Evolutionary conservation across 2,797 vertebrate species (phyloP).

Genomic region (Alosa sapidissima): DNA sequence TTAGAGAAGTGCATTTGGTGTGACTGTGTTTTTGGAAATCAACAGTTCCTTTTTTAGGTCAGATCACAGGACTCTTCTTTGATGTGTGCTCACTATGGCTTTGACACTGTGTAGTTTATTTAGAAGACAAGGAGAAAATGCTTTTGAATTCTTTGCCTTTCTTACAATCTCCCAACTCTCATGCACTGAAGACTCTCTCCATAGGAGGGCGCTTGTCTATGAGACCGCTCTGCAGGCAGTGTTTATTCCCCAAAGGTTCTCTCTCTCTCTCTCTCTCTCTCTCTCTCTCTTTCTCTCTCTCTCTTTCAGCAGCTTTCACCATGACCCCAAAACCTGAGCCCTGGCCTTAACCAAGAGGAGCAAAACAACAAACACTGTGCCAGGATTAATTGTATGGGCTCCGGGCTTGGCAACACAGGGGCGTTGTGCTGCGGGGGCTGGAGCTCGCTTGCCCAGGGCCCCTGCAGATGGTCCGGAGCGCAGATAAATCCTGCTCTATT

Average conservation of each 20-base stretch:
- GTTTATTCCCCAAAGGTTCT: background rate
- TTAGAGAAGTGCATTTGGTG: background rate
- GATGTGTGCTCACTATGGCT: background rate
- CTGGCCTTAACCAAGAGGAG: constrained; percentile 19
- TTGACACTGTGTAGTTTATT: background rate
- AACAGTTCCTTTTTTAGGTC: background rate
- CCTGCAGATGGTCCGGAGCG: constrained; percentile 49
- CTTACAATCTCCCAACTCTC: background rate
- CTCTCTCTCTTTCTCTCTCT: background rate
- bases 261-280: background rate
- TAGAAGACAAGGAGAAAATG: background rate
- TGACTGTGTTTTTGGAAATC: background rate
- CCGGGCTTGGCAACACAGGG: constrained; percentile 8
- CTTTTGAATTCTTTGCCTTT: background rate
- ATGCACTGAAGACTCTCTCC: background rate
- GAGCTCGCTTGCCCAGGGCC: constrained; percentile 38
- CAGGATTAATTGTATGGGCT: constrained; percentile 2
- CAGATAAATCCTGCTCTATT: constrained; percentile 60
- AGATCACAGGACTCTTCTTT: background rate
- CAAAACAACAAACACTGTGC: background rate
- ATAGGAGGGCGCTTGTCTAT: background rate
- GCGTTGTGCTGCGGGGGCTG: constrained; percentile 27
- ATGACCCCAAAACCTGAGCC: background rate
- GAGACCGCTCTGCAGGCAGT: background rate
- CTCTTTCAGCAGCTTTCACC: background rate